These are phyloP conservation scores for Danionella dracula DNA, from an alignment of 2,797 vertebrate species.

Conservation along the genomic window DNA sequence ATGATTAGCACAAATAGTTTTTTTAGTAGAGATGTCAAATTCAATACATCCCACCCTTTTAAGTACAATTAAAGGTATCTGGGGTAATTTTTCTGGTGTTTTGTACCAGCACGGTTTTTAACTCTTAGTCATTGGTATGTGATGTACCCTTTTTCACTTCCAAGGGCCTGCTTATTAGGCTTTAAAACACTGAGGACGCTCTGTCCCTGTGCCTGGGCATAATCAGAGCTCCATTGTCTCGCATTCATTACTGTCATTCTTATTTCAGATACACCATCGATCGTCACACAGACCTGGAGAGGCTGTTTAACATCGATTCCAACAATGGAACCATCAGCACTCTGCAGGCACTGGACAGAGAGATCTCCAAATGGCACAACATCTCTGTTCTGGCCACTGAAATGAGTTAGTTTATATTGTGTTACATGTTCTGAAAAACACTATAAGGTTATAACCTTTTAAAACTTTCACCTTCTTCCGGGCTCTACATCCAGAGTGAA, in stretches of 20 bases:
- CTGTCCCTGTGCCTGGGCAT: neutral
- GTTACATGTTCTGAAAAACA: no score
- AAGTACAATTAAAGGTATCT: conserved; percentile 24
- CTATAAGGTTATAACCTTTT: no score
- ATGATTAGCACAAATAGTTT: no score
- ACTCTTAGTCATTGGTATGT: conserved; percentile 28
- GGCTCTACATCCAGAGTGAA: no score
- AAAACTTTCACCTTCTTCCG: no score
- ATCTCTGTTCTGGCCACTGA: conserved; percentile 90
- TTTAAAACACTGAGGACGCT: conserved; percentile 18
- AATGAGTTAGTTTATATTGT: conserved; percentile 75
- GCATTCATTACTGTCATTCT: conserved; percentile 33
- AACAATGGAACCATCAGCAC: conserved; percentile 91
- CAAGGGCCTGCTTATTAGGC: neutral
- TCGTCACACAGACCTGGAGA: conserved; percentile 86
- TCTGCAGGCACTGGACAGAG: conserved; percentile 85
- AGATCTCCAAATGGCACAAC: conserved; percentile 93
- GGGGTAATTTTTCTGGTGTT: conserved; percentile 30
- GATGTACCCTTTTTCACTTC: conserved; percentile 20
- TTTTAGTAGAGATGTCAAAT: conserved; percentile 27
- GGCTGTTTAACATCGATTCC: conserved; percentile 86
- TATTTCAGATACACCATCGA: conserved; percentile 87
- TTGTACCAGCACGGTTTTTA: neutral
- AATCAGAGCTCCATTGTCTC: conserved; percentile 25
- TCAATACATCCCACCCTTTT: neutral